phyloP scores from a whole-genome alignment of 2,888 invertebrate genomes.

The Drosophila maculinotata region DNA sequence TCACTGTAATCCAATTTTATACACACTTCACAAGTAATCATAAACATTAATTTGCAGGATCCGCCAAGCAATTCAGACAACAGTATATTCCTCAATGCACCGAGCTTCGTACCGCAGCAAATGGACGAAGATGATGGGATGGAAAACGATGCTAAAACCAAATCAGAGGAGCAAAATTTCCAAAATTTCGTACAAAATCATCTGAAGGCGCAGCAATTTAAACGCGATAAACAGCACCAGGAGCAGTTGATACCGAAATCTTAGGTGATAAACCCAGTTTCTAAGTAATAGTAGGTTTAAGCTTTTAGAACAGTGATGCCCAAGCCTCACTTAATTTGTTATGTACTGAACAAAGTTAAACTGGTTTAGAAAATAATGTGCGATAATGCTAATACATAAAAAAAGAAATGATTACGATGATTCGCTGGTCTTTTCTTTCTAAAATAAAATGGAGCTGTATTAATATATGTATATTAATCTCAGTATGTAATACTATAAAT shows the following conservation, averaged over 20 bases:
- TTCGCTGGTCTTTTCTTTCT: too few species aligned
- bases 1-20: too few species aligned
- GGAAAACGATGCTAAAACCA: conserved; percentile 78
- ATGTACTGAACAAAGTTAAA: too few species aligned
- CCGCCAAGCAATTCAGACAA: conserved; percentile 11
- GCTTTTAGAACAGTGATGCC: not conserved
- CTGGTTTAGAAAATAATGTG: too few species aligned
- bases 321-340: too few species aligned
- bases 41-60: conserved; percentile 20
- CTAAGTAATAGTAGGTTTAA: conserved; percentile 11
- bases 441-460: too few species aligned
- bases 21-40: too few species aligned
- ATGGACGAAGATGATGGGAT: conserved; percentile 3
- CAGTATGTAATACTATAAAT: conserved; percentile 4
- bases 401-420: too few species aligned
- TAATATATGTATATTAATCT: too few species aligned
- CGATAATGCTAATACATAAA: too few species aligned
- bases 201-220: conserved; percentile 63
- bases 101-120: conserved; percentile 23
- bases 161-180: conserved; percentile 83
- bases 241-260: conserved; percentile 27
- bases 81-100: conserved; percentile 28
- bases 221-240: conserved; percentile 61
- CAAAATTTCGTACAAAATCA: conserved; percentile 81
- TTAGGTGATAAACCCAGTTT: conserved; percentile 11